Base-by-base conservation (phyloP, 2,113 vertebrate genomes). In the Dipodomys spectabilis region DNA sequence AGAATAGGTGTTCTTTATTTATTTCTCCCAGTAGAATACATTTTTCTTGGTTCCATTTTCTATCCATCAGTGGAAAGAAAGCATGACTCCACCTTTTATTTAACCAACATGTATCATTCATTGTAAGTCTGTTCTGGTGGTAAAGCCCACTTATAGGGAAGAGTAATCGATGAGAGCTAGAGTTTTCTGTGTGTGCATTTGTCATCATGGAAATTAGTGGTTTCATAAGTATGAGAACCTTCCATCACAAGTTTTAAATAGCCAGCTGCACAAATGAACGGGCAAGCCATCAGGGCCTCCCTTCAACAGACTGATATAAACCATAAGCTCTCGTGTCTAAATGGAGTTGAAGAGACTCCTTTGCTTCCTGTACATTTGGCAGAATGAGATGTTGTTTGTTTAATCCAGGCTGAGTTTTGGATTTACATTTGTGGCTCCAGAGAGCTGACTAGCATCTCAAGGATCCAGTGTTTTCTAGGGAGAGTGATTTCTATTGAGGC, bases 91-190 rank as follows among this genome's bases (percentile, higher is more conserved):
- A 69, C 22, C 18, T 79, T 85, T 87, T 77, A 65, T 79, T 91
- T 91, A 82, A 45, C 49, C 64, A 82, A 30, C 5, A 71, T 95
- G 80, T 77, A 80, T 96, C 87, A 89, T 81, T 94, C 71, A 85
- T 62, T n/a, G 6, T 32, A 74, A 6, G 28, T 87, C 86, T 87
- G 7, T 68, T 78, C 78, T 30, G 73, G 30, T 72, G 83, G 25
- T 69, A 74, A 85, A 82, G 69, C 85, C 65, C 79, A 90, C 69
- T 85, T 85, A 92, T 75, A 53, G 79, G 44, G 82, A 94, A 74
- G 73, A 57, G 19, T 75, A 44, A 53, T 87, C 27, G 53, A 64
- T 64, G 62, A 64, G 73, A 62, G 30, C 65, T 81, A 49, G 65
- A 9, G 79, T 75, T 69, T 12, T 57, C 15, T 57, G 53, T 57